Base-by-base conservation (phyloP, 1,140 invertebrate genomes). In the Asbolus verrucosus region DNA sequence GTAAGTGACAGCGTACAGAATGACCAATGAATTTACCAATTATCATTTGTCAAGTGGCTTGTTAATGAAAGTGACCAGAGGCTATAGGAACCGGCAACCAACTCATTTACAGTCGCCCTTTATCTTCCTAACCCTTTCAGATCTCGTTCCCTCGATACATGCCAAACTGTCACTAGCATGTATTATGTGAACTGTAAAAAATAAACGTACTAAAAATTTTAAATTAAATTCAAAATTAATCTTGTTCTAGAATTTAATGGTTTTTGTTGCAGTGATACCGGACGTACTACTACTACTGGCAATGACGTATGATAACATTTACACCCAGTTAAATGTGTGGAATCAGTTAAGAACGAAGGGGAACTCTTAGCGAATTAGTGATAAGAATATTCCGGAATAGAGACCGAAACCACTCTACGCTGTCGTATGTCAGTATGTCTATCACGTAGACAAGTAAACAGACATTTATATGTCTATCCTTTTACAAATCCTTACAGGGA, bases 41-140 rank as follows among this genome's bases (percentile, higher is more conserved):
- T 81, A 81, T 80, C 79, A 81, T 81, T 81, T 81, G 78, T 81
- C 79, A 81, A 80, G 78, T 77, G 76, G 70, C 72, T 70, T 72
- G 74, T 79, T 80, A 80, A 81, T 81, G 79, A 81, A 81, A 81
- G 78, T 81, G 78, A 80, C 78, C 78, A 73, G 71, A 72, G 77
- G 78, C 75, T 75, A 76, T 75, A 75, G 75, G 62, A 74, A 70
- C 66, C 61, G 75, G 71, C 74, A 73, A 72, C 73, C 65, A 67
- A 77, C 75, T 77, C 76, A 79, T 80, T 79, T 79, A 78, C 73
- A 71, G 71, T 36, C 67, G 69, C 76, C 76, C 78, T 79, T 78
- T 78, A 79, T 78, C 78, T 79, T 78, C 73, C 73, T 69, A 78
- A 78, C 77, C 76, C 78, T 78, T 79, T 74, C 65, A 73, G 69